Evolutionary conservation across 2,888 invertebrate genomes (phyloP).

Genomic region (Sicus ferrugineus): DNA sequence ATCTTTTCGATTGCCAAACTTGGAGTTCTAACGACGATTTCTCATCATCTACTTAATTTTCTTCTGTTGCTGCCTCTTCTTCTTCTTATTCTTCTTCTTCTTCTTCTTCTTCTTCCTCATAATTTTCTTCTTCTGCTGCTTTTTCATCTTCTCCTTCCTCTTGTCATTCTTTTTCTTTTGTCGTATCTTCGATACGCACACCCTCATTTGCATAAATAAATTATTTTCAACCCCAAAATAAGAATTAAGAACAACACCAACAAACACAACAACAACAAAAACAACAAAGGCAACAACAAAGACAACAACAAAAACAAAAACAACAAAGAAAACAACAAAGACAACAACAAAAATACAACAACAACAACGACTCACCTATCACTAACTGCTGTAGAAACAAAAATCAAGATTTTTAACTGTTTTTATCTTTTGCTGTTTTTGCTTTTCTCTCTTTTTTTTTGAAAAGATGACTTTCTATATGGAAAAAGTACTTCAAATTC

Average conservation of each 20-base stretch:
- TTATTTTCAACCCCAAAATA: constrained; percentile 57
- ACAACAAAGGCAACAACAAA: constrained; percentile 11
- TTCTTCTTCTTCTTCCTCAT: neutral
- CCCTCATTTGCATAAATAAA: constrained; percentile 61
- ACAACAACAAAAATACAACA: neutral
- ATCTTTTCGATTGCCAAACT: no score
- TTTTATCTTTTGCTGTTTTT: neutral
- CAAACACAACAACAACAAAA: constrained; percentile 17
- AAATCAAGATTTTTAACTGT: neutral
- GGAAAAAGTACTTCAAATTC: constrained; percentile 24
- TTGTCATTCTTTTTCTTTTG: neutral
- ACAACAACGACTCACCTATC: no score
- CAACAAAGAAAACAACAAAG: no score
- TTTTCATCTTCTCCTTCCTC: neutral
- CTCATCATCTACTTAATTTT: no score
- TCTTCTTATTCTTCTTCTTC: no score
- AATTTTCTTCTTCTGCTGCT: neutral
- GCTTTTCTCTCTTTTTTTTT: neutral
- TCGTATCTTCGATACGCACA: constrained; percentile 34
- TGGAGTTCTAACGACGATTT: no score
- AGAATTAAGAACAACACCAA: constrained; percentile 29
- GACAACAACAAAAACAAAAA: neutral
- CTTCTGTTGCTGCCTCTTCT: no score
- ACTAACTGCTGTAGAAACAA: no score
- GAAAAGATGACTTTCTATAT: neutral